phyloP scores from a whole-genome alignment of 1,140 invertebrate genomes.

The Tetramorium parvispinum region DNA sequence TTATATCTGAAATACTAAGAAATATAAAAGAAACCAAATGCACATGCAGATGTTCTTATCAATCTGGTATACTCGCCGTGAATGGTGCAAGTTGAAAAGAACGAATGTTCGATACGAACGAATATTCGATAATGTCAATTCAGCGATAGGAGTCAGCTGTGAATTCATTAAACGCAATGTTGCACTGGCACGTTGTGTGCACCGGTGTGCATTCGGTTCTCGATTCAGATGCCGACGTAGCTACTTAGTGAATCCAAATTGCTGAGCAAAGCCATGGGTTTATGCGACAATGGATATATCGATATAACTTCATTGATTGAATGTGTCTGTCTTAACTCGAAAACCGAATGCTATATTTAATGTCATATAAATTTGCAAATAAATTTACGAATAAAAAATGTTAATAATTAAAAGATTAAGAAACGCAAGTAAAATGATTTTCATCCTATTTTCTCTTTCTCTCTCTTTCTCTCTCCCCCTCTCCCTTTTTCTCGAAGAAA shows the following conservation, averaged over 20 bases:
- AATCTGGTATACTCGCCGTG: slow-evolving; percentile 17
- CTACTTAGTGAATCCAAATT: slow-evolving; percentile 61
- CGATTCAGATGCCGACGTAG: slow-evolving; percentile 65
- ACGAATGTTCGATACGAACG: too few relatives aligned
- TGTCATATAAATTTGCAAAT: not conserved
- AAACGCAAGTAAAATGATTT: not conserved
- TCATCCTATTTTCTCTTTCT: too few relatives aligned
- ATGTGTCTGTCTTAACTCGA: not conserved
- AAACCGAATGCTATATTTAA: not conserved
- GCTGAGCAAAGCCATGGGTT: slow-evolving; percentile 62
- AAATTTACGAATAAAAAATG: not conserved
- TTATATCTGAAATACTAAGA: not conserved
- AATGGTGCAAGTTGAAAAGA: slow-evolving; percentile 30
- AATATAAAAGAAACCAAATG: not conserved
- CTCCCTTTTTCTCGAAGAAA: not conserved
- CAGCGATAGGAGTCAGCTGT: slow-evolving; percentile 61
- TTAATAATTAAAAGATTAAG: not conserved
- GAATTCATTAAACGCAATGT: slow-evolving; percentile 62
- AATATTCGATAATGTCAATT: slow-evolving; percentile 35
- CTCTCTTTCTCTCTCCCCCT: not conserved
- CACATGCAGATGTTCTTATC: slow-evolving; percentile 24
- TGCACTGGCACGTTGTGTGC: slow-evolving; percentile 45
- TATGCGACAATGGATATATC: slow-evolving; percentile 3
- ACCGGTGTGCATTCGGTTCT: slow-evolving; percentile 47
- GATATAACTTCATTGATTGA: slow-evolving; percentile 34